Evolutionary conservation across 2,113 vertebrate genomes (phyloP), one percentile per base, ranked within the genome.

Genomic region (Isichthys henryi): DNA sequence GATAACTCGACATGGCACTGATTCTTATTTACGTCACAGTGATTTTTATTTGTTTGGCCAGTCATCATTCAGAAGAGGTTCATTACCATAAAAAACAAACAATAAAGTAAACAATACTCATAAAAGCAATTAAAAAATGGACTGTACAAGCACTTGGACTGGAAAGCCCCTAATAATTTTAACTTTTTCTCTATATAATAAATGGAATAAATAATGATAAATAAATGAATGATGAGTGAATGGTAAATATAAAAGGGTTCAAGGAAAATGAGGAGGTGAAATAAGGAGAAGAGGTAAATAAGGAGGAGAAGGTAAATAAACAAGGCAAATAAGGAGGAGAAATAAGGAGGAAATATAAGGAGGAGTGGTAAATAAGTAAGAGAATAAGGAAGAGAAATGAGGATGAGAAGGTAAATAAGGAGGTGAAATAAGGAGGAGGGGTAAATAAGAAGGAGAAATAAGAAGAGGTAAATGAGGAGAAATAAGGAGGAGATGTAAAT

Each of bases 141-240:
- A 90, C n/a, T 89, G 91, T 87, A 94, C 94, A 94, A 94, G 92
- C 93, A 91, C 93, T 92, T 93, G 92, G 91, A 90, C 89, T 88
- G 91, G 90, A 90, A 31, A 86, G 88, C 90, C 91, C 92, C 91
- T 39, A 90, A 52, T 89, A 88, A 9, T 31, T 23, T 31, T 23
- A 82, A 66, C 88, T 91, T 88, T 83, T 90, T 87, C 13, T 91
- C 83, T 88, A 80, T 48, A 90, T 23, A 86, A 1, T 83, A 70
- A 88, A 62, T 13, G 62, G 62, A 80, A 80, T 80, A 80, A 80
- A 80, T 80, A 80, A 80, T 80, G 35, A 19, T 43, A 80, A 80
- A n/a, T 11, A 80, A 82, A 86, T 88, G 90, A 39, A 2, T 70
- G 45, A 21, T 48, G 23, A 31, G 58, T 82, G 90, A 88, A 80